These are phyloP conservation scores for Lycia hirtaria DNA, from an alignment of 2,888 invertebrate species.

Conservation along the genomic window DNA sequence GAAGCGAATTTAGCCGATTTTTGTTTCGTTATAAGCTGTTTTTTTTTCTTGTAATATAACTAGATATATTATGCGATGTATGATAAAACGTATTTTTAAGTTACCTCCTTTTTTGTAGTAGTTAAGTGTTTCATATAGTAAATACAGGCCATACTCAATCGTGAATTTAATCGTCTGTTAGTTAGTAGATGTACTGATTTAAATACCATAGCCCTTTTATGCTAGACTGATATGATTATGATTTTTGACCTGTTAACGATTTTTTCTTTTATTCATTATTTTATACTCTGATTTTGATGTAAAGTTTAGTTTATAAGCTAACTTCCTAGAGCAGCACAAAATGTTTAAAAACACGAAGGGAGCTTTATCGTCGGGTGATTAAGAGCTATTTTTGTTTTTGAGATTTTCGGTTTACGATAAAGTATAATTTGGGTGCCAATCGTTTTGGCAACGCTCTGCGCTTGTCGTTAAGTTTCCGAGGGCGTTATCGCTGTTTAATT, in stretches of 20 bases:
- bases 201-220: constrained; percentile 61
- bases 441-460: constrained; percentile 47
- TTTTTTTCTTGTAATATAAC: constrained; percentile 47
- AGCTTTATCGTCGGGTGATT: constrained; percentile 60
- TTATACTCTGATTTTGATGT: constrained; percentile 60
- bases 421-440: constrained; percentile 59
- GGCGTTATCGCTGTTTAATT: constrained; percentile 52
- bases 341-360: constrained; percentile 55
- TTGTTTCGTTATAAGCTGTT: constrained; percentile 33
- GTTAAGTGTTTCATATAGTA: constrained; percentile 77
- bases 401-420: constrained; percentile 54
- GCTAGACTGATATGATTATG: constrained; percentile 66
- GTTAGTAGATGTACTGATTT: constrained; percentile 59
- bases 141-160: constrained; percentile 76
- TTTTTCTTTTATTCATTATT: constrained; percentile 52
- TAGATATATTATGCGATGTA: constrained; percentile 48
- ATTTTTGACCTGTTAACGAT: constrained; percentile 39
- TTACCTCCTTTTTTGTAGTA: constrained; percentile 57
- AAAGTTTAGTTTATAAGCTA: constrained; percentile 59
- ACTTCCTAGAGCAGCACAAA: constrained; percentile 82
- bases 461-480: constrained; percentile 56
- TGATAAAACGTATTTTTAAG: constrained; percentile 72
- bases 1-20: constrained; percentile 27
- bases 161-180: constrained; percentile 76
- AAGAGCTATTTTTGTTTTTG: constrained; percentile 65